These are phyloP conservation scores for Nephrotoma guestfalica DNA, from an alignment of 2,888 invertebrate genomes.

Conservation along the genomic window DNA sequence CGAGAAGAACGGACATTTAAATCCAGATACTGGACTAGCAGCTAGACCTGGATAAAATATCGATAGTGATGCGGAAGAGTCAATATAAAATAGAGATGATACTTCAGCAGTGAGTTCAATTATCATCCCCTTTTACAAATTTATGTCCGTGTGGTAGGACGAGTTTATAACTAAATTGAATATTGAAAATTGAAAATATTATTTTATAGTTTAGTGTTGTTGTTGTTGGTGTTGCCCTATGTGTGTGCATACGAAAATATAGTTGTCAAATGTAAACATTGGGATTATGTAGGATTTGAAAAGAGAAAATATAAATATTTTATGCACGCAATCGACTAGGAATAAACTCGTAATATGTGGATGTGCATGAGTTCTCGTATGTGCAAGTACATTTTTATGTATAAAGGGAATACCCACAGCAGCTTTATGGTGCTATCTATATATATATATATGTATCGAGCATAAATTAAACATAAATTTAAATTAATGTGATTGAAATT, in stretches of 20 bases:
- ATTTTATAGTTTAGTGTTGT: background rate
- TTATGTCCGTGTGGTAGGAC: background rate
- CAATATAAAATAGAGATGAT: background rate
- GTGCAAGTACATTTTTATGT: background rate
- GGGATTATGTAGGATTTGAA: background rate
- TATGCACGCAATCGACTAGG: background rate
- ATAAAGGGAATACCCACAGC: background rate
- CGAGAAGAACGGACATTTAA: background rate
- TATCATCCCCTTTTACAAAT: background rate
- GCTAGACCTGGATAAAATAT: background rate
- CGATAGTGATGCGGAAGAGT: background rate
- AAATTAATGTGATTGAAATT: background rate
- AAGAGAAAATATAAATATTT: background rate
- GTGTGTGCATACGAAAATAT: background rate
- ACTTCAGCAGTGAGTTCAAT: background rate
- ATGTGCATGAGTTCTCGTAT: background rate
- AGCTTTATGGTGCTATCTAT: background rate
- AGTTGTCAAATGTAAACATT: background rate
- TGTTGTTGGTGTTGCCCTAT: background rate
- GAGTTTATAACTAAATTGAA: background rate
- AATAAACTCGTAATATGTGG: background rate
- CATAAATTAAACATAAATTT: background rate
- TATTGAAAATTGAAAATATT: background rate
- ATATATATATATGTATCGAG: background rate
- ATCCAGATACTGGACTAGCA: background rate